These are phyloP conservation scores for Poeciliopsis turrubarensis DNA, from an alignment of 2,113 vertebrate species.

Conservation along the genomic window DNA sequence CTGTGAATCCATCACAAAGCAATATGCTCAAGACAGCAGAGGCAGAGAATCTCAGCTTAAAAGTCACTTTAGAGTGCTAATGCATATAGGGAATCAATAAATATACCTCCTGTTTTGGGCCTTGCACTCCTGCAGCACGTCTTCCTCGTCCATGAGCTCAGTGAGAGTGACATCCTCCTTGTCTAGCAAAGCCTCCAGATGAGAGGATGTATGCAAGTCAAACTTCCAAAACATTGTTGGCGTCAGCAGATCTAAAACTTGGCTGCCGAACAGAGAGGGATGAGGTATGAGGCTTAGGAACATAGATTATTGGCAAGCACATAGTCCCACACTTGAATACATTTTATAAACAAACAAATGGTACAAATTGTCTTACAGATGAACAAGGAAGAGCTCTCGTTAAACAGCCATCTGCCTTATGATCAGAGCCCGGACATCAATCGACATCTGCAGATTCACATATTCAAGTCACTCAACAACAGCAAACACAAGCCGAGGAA, in stretches of 20 bases:
- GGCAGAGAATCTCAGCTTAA: neutral
- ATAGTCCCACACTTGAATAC: neutral
- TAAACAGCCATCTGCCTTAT: conserved; percentile 80
- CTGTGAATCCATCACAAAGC: conserved; percentile 51
- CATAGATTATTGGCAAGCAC: neutral
- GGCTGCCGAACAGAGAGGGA: conserved; percentile 38
- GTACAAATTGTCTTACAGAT: conserved; percentile 58
- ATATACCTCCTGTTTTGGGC: conserved; percentile 89
- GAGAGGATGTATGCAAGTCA: conserved; percentile 92
- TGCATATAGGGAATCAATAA: neutral
- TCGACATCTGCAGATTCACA: conserved; percentile 57
- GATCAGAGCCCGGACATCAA: conserved; percentile 70
- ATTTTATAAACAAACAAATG: neutral
- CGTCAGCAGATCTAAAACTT: conserved; percentile 69
- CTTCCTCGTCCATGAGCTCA: conserved; percentile 96
- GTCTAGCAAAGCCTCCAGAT: conserved; percentile 94
- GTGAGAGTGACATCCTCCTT: conserved; percentile 90
- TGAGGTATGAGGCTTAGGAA: conserved; percentile 1
- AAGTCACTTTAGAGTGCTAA: neutral
- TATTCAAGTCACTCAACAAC: conserved; percentile 28
- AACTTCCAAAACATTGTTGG: conserved; percentile 99
- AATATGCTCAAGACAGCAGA: conserved; percentile 16
- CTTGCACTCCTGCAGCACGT: conserved; percentile 96
- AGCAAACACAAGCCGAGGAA: conserved; percentile 8
- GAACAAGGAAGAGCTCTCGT: conserved; percentile 69